Conservation (phyloP, 2,113 vertebrate genomes). For the Speoplatyrhinus poulsoni region DNA sequence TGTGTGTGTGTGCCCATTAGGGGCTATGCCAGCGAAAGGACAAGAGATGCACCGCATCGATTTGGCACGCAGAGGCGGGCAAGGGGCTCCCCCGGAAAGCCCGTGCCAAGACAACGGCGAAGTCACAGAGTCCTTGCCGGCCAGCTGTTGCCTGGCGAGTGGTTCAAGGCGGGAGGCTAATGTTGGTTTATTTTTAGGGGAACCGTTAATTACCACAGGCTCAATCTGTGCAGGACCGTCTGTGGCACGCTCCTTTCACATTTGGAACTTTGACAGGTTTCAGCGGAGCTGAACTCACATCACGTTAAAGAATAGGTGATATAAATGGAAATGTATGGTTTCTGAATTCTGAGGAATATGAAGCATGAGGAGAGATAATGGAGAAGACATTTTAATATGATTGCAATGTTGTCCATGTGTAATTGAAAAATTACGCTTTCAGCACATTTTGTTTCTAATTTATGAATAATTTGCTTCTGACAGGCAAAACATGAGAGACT, state of each 20-base stretch:
- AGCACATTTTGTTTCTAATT: conserved; percentile 14
- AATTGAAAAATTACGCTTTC: not conserved
- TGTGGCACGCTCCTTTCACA: conserved; percentile 5
- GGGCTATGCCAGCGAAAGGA: conserved; percentile 46
- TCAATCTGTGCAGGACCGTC: conserved; percentile 42
- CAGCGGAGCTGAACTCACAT: not conserved
- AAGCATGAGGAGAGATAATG: conserved; percentile 11
- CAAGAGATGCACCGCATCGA: conserved; percentile 39
- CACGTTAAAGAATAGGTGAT: not conserved
- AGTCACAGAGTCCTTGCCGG: conserved; percentile 74
- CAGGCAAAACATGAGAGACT: not conserved
- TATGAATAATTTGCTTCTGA: conserved; percentile 4
- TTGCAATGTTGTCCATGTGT: conserved; percentile 10
- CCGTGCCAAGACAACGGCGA: conserved; percentile 58
- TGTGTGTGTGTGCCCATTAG: conserved; percentile 46
- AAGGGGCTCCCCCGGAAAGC: conserved; percentile 22
- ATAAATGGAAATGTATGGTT: not conserved
- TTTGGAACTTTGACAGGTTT: not conserved
- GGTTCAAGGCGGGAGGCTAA: conserved; percentile 71
- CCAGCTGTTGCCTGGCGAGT: conserved; percentile 75
- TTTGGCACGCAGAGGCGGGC: conserved; percentile 44
- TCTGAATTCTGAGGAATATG: conserved; percentile 1
- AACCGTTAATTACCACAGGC: conserved; percentile 64
- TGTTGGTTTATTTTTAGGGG: conserved; percentile 77
- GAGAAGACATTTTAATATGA: not conserved